Evolutionary conservation across 2,113 vertebrate species (phyloP).

Genomic region (Laticauda colubrina): DNA sequence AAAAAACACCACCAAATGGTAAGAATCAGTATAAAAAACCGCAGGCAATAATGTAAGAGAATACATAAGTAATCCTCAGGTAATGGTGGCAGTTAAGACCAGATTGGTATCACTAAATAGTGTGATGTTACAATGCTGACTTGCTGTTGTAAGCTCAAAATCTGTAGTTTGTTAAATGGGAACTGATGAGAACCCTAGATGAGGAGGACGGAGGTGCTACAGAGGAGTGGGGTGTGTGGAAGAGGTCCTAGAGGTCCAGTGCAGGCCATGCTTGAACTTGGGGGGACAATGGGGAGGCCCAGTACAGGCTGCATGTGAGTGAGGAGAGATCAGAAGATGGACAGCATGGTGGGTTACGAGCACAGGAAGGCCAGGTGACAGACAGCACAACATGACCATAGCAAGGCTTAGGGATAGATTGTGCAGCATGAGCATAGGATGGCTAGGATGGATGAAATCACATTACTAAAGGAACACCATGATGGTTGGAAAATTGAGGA

Average conservation of each 20-base stretch:
- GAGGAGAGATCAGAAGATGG: neutral
- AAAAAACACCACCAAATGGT: neutral
- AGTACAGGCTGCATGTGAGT: neutral
- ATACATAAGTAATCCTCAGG: neutral
- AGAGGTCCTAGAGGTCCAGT: neutral
- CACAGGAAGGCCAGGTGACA: neutral
- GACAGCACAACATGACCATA: neutral
- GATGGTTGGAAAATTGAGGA: neutral
- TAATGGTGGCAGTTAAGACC: neutral
- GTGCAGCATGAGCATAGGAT: neutral
- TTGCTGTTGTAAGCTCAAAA: neutral
- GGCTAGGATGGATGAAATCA: neutral
- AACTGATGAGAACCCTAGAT: neutral
- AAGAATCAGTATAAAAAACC: neutral
- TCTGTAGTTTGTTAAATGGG: neutral
- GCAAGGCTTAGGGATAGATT: neutral
- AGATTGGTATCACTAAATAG: neutral
- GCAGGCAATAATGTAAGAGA: neutral
- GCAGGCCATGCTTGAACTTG: neutral
- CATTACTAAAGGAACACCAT: neutral
- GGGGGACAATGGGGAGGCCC: neutral
- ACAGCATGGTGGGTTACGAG: neutral
- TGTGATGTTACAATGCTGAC: neutral
- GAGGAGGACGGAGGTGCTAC: neutral
- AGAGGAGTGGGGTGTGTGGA: neutral